Percentiles rank a stretch among this genome's conserved stretches.
Evolutionary conservation across 2,113 vertebrate species (phyloP).

Genomic region (Egretta garzetta): DNA sequence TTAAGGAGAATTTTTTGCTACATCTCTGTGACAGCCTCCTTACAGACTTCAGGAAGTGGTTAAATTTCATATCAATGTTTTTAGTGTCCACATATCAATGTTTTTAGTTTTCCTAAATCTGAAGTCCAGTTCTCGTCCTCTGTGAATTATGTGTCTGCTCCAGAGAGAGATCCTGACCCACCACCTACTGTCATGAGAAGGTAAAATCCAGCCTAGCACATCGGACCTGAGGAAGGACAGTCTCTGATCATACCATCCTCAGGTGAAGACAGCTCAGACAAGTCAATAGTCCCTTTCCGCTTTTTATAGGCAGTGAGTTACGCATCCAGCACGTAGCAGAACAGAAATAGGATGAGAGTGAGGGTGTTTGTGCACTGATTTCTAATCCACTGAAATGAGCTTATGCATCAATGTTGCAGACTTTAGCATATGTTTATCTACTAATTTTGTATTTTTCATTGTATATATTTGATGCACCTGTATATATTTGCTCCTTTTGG

Average conservation of each 20-base stretch:
- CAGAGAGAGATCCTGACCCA: not conserved
- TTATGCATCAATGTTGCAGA: not conserved
- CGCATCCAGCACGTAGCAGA: not conserved
- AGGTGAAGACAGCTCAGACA: not conserved
- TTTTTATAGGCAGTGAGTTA: not conserved
- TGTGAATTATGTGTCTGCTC: not conserved
- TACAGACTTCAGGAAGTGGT: not conserved
- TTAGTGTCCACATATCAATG: not conserved
- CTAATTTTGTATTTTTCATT: not conserved
- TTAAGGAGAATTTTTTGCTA: not conserved
- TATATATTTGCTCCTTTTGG: not conserved
- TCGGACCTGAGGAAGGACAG: not conserved
- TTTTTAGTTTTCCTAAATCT: not conserved
- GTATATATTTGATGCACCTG: not conserved
- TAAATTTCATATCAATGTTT: not conserved
- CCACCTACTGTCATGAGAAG: not conserved
- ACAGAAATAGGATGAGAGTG: not conserved
- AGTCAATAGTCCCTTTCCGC: not conserved
- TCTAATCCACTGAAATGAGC: not conserved
- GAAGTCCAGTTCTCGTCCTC: not conserved
- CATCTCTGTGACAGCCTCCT: not conserved
- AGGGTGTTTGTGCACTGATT: not conserved
- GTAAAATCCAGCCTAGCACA: not conserved
- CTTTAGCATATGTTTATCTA: not conserved
- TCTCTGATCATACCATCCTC: not conserved